A percentile compares a stretch with the other conserved stretches of the same genome.
These are phyloP conservation scores for Sebastolobus altivelis DNA, from an alignment of 2,797 vertebrate species.

Conservation along the genomic window DNA sequence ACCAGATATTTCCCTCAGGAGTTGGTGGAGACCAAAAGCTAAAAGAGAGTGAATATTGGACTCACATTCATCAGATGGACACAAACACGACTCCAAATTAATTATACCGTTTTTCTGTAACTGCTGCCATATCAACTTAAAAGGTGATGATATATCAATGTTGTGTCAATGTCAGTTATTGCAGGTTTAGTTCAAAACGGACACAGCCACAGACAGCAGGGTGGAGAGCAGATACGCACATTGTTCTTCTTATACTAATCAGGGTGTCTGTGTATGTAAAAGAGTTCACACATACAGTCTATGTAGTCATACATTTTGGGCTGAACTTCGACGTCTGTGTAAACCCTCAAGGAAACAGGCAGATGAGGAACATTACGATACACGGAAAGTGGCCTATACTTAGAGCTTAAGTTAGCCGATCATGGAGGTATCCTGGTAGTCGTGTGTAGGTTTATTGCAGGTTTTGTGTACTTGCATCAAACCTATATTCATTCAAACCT, in stretches of 20 bases:
- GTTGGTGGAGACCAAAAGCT: not conserved
- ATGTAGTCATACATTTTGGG: not conserved
- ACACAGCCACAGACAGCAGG: not conserved
- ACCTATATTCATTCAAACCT: not conserved
- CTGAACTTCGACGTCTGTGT: not conserved
- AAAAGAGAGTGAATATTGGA: not conserved
- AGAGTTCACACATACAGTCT: not conserved
- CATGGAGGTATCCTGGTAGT: no score
- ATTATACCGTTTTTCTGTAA: not conserved
- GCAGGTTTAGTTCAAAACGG: not conserved
- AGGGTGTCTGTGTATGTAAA: not conserved
- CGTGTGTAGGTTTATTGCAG: not conserved
- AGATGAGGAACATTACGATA: not conserved
- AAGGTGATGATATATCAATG: not conserved
- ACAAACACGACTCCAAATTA: not conserved
- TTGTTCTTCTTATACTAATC: not conserved
- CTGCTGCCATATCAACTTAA: not conserved
- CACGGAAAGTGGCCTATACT: not conserved
- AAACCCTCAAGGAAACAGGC: not conserved
- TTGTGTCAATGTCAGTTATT: not conserved
- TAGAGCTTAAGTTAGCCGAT: not conserved
- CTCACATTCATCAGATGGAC: not conserved
- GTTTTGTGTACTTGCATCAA: not conserved
- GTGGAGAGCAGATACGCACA: not conserved
- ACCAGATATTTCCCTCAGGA: conserved; percentile 2